These are phyloP conservation scores for Theocolax elegans DNA, from an alignment of 1,140 invertebrate genomes.

Conservation along the genomic window DNA sequence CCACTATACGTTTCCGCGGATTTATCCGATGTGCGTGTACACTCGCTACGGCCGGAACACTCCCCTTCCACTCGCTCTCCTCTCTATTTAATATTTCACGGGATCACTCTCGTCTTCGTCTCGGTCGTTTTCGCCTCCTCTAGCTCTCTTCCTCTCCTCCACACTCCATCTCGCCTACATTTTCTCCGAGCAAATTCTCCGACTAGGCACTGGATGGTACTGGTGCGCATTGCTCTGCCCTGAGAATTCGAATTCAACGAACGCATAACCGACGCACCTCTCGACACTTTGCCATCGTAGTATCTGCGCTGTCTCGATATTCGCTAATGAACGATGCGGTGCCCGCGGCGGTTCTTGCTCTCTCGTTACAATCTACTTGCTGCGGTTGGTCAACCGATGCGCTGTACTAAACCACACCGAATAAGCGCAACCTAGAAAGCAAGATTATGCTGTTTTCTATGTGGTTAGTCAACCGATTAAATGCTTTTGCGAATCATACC, in stretches of 20 bases:
- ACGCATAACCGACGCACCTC: constrained; percentile 5
- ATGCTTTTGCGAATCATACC: too few species aligned
- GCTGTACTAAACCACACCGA: background rate
- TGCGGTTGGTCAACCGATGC: background rate
- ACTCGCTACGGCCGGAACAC: background rate
- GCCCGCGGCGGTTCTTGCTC: background rate
- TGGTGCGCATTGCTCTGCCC: background rate
- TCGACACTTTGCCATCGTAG: background rate
- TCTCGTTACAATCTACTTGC: background rate
- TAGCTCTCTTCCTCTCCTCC: background rate
- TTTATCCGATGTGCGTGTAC: constrained; percentile 25
- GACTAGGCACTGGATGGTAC: too few species aligned
- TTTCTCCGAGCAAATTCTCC: constrained; percentile 17
- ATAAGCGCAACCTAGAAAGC: background rate
- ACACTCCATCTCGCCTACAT: background rate
- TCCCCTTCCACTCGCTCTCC: constrained; percentile 12
- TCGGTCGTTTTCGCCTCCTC: background rate
- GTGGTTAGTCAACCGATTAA: too few species aligned
- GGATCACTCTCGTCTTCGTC: constrained; percentile 27
- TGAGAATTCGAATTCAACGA: constrained; percentile 12
- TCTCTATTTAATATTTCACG: constrained; percentile 8
- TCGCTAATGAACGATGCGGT: constrained; percentile 17
- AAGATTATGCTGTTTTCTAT: too few species aligned
- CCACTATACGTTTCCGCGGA: constrained; percentile 43
- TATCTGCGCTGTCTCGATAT: background rate